Percentiles rank a stretch among this genome's conserved stretches.
Evolutionary conservation across 2,797 vertebrate genomes (phyloP).

Genomic region (Ceyx erithaca): DNA sequence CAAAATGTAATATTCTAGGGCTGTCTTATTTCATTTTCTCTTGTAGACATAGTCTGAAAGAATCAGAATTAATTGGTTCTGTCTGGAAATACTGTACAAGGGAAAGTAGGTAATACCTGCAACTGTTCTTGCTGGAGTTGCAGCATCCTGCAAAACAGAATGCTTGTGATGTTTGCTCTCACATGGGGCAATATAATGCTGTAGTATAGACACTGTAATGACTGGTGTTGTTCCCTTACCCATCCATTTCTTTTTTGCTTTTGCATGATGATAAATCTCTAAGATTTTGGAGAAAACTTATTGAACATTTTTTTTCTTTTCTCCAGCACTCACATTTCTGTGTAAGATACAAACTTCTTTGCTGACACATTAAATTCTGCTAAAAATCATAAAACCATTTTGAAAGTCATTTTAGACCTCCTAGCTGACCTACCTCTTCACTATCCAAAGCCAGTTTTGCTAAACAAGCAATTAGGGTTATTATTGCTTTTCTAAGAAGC

Average conservation of each 20-base stretch:
- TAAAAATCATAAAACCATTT: neutral
- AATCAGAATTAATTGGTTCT: neutral
- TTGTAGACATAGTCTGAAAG: neutral
- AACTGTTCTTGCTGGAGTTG: neutral
- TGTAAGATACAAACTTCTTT: neutral
- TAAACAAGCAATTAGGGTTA: neutral
- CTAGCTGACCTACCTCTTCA: neutral
- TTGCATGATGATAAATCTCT: neutral
- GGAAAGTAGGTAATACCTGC: fast-evolving
- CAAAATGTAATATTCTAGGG: neutral
- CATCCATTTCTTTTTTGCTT: neutral
- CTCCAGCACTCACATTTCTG: neutral
- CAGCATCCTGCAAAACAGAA: neutral
- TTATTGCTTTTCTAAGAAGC: neutral
- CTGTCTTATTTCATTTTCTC: neutral
- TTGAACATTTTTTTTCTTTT: neutral
- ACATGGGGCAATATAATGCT: neutral
- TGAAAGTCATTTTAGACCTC: neutral
- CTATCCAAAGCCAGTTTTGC: neutral
- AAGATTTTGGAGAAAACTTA: neutral
- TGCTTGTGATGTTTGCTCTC: neutral
- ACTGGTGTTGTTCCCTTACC: neutral
- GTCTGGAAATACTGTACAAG: neutral
- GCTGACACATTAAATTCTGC: neutral
- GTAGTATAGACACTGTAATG: neutral